phyloP scores from a whole-genome alignment of 1,140 invertebrate genomes.

The Trichoplusia ni region DNA sequence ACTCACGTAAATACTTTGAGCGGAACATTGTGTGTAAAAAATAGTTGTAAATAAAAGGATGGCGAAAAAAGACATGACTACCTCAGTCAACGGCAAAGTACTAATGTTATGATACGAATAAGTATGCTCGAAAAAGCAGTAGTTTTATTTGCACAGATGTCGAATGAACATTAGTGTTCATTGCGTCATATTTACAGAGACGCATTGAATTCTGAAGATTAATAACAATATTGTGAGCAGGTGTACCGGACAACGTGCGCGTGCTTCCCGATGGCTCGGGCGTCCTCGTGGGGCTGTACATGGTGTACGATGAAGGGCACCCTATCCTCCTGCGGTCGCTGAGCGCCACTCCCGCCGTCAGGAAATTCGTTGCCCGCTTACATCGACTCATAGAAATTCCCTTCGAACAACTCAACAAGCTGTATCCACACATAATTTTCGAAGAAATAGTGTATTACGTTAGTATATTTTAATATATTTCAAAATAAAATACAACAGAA shows the following conservation, averaged over 20 bases:
- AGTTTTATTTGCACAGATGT: slow-evolving; percentile 1
- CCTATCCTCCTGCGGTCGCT: slow-evolving; percentile 79
- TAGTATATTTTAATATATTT: slow-evolving; percentile 55
- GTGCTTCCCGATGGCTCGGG: slow-evolving; percentile 84
- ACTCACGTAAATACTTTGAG: slow-evolving; percentile 71
- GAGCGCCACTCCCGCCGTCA: slow-evolving; percentile 81
- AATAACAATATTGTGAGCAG: slow-evolving; percentile 43
- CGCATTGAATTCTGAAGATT: too few species aligned
- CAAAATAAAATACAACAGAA: neutral
- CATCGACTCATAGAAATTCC: slow-evolving; percentile 81
- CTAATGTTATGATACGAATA: too few species aligned
- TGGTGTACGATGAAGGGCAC: slow-evolving; percentile 77
- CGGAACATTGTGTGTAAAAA: slow-evolving; percentile 4
- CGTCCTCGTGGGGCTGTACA: slow-evolving; percentile 85
- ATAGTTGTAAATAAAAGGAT: neutral
- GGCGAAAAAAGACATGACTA: neutral
- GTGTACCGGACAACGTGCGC: slow-evolving; percentile 89
- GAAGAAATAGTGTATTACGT: slow-evolving; percentile 82
- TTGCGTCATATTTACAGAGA: too few species aligned
- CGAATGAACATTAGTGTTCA: too few species aligned
- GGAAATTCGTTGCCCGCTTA: slow-evolving; percentile 84
- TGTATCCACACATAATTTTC: slow-evolving; percentile 83
- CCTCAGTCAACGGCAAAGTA: too few species aligned
- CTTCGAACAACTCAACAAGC: slow-evolving; percentile 81
- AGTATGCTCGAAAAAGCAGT: too few species aligned